Base-by-base conservation (phyloP, 2,888 invertebrate genomes). In the Bugula neritina region DNA sequence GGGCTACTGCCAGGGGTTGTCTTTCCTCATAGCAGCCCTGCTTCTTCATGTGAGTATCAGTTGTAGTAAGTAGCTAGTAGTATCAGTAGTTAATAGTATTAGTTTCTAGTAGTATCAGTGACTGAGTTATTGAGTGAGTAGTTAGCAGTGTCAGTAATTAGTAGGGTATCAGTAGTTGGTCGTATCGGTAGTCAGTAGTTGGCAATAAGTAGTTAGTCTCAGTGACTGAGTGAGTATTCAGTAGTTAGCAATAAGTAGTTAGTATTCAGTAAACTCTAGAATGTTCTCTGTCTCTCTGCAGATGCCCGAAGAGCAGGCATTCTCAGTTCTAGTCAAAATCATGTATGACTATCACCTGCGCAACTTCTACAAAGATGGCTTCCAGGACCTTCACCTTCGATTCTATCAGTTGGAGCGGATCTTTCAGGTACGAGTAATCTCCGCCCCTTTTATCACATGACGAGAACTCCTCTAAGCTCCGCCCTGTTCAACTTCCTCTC, bases 271-370 rank as follows among this genome's bases (percentile, higher is more conserved):
- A 43, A 43, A 10, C 43, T 43, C 17, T 17, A 43, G 5, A 43
- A 17, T 17, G 17, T 17, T 43, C 17, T 27, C 5, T n/a, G 3
- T 77, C 74, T 72, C 55, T 31, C 81, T 85, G 75, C 83, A 98
- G 95, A 98, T 99, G 97, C 97, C 98, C 0, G 99, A 99, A 86
- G 99, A 99, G 84, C 96, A 99, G 87, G 95, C 98, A 0, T 99
- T 99, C 84, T 94, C 94, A 82, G 91, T 99, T 23, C 86, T 99
- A 72, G 94, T 97, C 0, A 92, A 93, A 77, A 88, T 99, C 29
- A 99, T 99, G 99, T 97, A 93, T 84, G 92, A 94, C 73, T 99
- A 98, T 82, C 91, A 92, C 0, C 85, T 99, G 72, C 88, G 99
- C 52, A 94, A 98, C 84, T 87, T 99, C 69, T 99, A 97, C 86